Evolutionary conservation across 2,797 vertebrate species (phyloP), one percentile per base, ranked within the genome.

Genomic region (Hydrolagus colliei): DNA sequence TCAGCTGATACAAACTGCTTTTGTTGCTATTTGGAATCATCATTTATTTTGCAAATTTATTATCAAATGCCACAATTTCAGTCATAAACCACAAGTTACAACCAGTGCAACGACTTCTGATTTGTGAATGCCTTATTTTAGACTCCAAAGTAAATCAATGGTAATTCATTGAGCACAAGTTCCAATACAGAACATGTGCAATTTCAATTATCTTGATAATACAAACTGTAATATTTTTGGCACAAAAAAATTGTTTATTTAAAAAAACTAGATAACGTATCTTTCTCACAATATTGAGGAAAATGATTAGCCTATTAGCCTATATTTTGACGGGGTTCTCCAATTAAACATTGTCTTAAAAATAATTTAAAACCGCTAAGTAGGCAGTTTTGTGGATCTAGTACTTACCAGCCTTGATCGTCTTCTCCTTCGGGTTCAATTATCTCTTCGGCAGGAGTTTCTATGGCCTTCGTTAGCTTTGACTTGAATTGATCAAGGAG

Each of bases 351-450:
- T 71, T 84, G 67, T 68, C 32, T 65, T 80, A 32, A 80, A 52
- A 52, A 65, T 1, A 65, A 65, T 80, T 80, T 6, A 65, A 62
- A 35, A 82, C 63, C 9, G 27, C 11, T 27, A 41, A 32, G 4
- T 1, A 68, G 9, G 22, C 14, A 3, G 62, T 11, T 18, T 63
- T 80, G 62, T 84, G 20, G 9, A 65, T 78, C 84, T 85, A 65
- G 0, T 0, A 87, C 96, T 97, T 89, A 98, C 97, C 98, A 99
- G 93, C 98, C 98, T 91, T 97, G 96, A 0, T 98, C 97, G 14
- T 97, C 95, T 82, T 98, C 97, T 7, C 87, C 89, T 35, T 91
- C 96, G 84, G 95, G 88, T 89, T 98, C 96, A 20, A 96, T 95
- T 79, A 90, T 61, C 1, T 93, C 93, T 74, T 93, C 92, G 92